Base-by-base conservation (phyloP, 2,113 vertebrate species). In the Glaucomys volans region DNA sequence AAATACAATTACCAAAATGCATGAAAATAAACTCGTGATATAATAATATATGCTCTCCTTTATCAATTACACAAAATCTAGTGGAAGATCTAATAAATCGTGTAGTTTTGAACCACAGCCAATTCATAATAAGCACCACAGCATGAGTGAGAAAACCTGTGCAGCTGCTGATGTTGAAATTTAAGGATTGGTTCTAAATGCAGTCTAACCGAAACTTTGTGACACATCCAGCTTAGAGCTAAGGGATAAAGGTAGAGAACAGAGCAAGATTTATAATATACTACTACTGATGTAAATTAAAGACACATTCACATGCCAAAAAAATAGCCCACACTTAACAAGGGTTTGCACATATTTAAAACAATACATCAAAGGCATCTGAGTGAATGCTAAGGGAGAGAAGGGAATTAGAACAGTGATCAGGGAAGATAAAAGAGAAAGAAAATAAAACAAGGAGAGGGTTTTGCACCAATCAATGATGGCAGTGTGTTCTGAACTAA, bases 231-330 rank as follows among this genome's bases (percentile, higher is more conserved):
- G 54, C 57, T 64, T 52, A 22, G 30, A 89, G 42, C 69, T 94
- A 66, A 74, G 18, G 40, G 32, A 83, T 50, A 69, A 72, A 93
- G 90, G 72, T 1, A 90, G 87, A 47, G 82, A 81, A 92, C 10
- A 80, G 57, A 59, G 64, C 22, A 89, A 80, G 47, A 83, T n/a
- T 74, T 62, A 57, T 35, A 54, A 30, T 12, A 72, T 13, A 72
- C 85, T 22, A 90, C 14, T 90, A 74, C 0, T 81, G 32, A 90
- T 87, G 42, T 90, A 96, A 95, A 85, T 90, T 82, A 82, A 96
- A 91, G 72, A 66, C 66, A 76, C 13, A 85, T 79, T 87, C 69
- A 80, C 52, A 50, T 42, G 40, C 42, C n/a, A 81, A 59, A 94
- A 86, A 40, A 87, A 42, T 28, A 84, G 26, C n/a, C 50, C 14